Conservation (phyloP, 2,888 invertebrate genomes). For the Calephelis perditalis region DNA sequence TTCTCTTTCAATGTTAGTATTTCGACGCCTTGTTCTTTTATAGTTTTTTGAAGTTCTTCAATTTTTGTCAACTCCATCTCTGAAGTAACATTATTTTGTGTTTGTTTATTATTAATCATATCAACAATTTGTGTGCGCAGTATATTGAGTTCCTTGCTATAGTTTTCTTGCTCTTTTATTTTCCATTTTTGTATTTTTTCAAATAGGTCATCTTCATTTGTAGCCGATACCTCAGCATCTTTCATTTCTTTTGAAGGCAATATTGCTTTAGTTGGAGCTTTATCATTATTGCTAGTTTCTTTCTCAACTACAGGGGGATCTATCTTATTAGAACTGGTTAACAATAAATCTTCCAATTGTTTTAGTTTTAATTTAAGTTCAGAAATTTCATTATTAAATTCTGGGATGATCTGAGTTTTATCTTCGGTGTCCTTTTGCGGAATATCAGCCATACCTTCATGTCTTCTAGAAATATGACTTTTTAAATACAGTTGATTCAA, state of each 20-base stretch:
- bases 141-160: slow-evolving; percentile 69
- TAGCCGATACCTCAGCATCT: slow-evolving; percentile 54
- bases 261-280: slow-evolving; percentile 17
- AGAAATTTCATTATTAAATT: slow-evolving; percentile 68
- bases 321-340: slow-evolving; percentile 27
- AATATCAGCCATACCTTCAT: slow-evolving; percentile 50
- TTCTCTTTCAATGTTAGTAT: slow-evolving; percentile 67
- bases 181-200: slow-evolving; percentile 73
- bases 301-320: slow-evolving; percentile 8
- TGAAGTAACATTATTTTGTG: slow-evolving; percentile 36
- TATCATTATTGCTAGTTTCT: slow-evolving; percentile 21
- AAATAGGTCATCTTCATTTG: slow-evolving; percentile 48
- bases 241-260: slow-evolving; percentile 39
- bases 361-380: slow-evolving; percentile 67
- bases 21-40: slow-evolving; percentile 73
- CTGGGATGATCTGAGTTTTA: slow-evolving; percentile 60
- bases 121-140: slow-evolving; percentile 60
- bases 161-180: slow-evolving; percentile 72
- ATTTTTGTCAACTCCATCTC: slow-evolving; percentile 49
- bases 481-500: slow-evolving; percentile 80
- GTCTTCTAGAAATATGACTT: slow-evolving; percentile 80
- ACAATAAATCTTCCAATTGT: slow-evolving; percentile 56
- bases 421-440: slow-evolving; percentile 49
- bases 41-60: slow-evolving; percentile 57
- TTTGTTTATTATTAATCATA: slow-evolving; percentile 55